phyloP scores from a whole-genome alignment of 2,888 invertebrate species.

The Lumbricus terrestris region DNA sequence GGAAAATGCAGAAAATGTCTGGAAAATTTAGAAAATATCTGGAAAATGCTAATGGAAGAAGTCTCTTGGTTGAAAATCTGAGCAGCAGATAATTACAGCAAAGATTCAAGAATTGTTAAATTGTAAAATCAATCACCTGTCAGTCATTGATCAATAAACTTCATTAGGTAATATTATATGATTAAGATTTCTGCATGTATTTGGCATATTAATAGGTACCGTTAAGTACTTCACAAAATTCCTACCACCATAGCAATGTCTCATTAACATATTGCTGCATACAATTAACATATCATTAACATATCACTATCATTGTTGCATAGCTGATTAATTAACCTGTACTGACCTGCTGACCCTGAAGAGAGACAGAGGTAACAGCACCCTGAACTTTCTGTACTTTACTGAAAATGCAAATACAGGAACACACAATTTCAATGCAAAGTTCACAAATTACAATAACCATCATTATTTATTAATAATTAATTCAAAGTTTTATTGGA shows the following conservation, averaged over 20 bases:
- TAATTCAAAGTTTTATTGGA: too few relatives aligned
- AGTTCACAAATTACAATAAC: neutral
- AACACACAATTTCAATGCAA: neutral
- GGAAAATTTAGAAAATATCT: too few relatives aligned
- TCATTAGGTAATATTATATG: too few relatives aligned
- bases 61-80: too few relatives aligned
- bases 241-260: too few relatives aligned
- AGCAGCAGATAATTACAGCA: too few relatives aligned
- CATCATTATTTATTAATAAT: too few relatives aligned
- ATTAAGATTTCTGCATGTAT: neutral
- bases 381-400: conserved; percentile 56
- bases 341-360: conserved; percentile 58
- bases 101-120: neutral
- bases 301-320: neutral
- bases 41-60: too few relatives aligned
- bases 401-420: conserved; percentile 37
- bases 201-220: too few relatives aligned
- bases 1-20: too few relatives aligned
- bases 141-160: neutral
- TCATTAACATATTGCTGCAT: too few relatives aligned
- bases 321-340: neutral
- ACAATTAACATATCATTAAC: neutral
- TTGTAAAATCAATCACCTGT: neutral
- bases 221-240: too few relatives aligned
- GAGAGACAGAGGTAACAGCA: conserved; percentile 72